Evolutionary conservation across 2,888 invertebrate species (phyloP), one percentile per base, ranked within the genome.

Genomic region (Caenorhabditis sulstoni): DNA sequence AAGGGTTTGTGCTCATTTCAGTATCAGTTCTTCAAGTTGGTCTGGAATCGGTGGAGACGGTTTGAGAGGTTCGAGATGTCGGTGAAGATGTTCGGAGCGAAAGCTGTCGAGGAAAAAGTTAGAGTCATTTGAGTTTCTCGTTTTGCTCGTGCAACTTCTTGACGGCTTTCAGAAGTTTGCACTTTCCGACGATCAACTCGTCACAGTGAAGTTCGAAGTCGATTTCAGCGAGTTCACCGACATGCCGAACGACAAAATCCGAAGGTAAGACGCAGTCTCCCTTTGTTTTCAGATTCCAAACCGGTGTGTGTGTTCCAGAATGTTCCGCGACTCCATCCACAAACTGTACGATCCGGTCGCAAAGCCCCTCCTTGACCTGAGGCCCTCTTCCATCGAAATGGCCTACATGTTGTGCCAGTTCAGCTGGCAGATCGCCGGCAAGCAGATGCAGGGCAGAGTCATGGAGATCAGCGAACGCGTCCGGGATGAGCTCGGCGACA

Each of bases 341-440:
- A 65, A 78, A 18, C 16, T 81, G 8, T 68, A 73, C 44, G 49
- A 70, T 4, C 39, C 61, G 47, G 77, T 83, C 0, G 67, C 81
- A 7, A 67, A 57, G 18, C 81, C 83, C 1, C 29, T 83, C 18
- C n/a, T 50, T 1, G 77, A 73, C 7, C 39, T 83, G 55, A 47
- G 55, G 3, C 81, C 81, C 4, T 55, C 66, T 8, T 53, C 57
- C 0, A 53, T 77, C 14, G 83, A 83, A 50, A 53, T 77, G 59
- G 73, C 81, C 7, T 83, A 79, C 35, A 79, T 83, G 76, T 39
- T 83, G 23, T 65, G 64, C 4, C 79, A 79, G 39, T 62, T 79
- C 37, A 64, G 77, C 20, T 83, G 81, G 74, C 74, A 79, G 39
- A 76, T 83, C 18, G 79, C 79, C 47, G 82, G 77, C 18, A 77